phyloP scores from a whole-genome alignment of 2,888 invertebrate genomes.

The Lasioglossum lativentre region DNA sequence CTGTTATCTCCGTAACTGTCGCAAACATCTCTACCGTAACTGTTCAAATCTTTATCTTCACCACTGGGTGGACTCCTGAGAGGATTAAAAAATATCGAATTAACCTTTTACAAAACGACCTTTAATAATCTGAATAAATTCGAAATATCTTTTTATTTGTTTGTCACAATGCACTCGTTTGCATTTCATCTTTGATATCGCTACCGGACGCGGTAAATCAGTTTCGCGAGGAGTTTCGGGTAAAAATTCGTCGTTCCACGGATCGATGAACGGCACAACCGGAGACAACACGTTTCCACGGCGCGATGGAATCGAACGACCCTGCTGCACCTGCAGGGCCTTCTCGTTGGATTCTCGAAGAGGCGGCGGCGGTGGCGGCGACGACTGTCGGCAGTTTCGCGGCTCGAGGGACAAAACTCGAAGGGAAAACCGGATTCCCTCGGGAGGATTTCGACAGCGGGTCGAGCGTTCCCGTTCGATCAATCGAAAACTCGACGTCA shows the following conservation, averaged over 20 bases:
- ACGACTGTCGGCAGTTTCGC: conserved; percentile 31
- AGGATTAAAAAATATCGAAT: too few species aligned
- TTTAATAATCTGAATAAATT: background rate
- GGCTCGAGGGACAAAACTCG: conserved; percentile 10
- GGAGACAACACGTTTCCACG: conserved; percentile 11
- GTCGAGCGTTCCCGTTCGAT: conserved; percentile 64
- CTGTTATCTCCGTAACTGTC: too few species aligned
- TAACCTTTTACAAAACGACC: too few species aligned
- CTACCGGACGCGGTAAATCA: background rate
- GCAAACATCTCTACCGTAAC: too few species aligned
- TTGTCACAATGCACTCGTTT: background rate
- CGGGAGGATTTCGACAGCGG: conserved; percentile 45
- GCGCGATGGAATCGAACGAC: conserved; percentile 43
- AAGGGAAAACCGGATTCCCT: conserved; percentile 39
- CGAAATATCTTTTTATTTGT: background rate
- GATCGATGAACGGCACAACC: background rate
- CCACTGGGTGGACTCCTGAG: too few species aligned
- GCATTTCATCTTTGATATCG: background rate
- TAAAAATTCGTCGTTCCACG: background rate
- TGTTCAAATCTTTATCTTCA: too few species aligned
- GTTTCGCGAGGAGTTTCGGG: background rate
- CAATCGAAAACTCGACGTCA: conserved; percentile 65
- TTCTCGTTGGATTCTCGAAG: conserved; percentile 28
- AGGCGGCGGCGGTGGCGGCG: background rate
- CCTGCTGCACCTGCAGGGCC: conserved; percentile 27